These are phyloP conservation scores for Drosophila persimilis DNA, from an alignment of 1,140 invertebrate genomes.

Conservation along the genomic window DNA sequence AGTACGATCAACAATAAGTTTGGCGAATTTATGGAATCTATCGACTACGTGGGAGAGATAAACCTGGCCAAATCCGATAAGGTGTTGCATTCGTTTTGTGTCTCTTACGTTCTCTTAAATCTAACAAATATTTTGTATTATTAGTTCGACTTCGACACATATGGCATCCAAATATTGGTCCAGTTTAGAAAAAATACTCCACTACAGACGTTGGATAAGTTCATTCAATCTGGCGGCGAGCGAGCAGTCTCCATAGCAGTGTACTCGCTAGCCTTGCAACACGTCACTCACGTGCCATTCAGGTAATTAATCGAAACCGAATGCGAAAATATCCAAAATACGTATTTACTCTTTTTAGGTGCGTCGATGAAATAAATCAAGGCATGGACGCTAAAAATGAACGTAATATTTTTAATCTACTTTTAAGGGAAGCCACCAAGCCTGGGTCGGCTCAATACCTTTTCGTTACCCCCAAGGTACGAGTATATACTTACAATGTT, in stretches of 20 bases:
- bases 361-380: constrained; percentile 99
- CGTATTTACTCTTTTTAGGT: constrained; percentile 83
- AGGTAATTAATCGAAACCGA: constrained; percentile 75
- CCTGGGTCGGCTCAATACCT: constrained; percentile 93
- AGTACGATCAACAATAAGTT: constrained; percentile 88
- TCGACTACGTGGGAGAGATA: constrained; percentile 95
- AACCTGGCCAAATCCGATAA: constrained; percentile 82
- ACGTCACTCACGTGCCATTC: constrained; percentile 8
- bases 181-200: too few relatives aligned
- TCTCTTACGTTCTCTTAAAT: background rate
- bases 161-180: constrained; percentile 85
- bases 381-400: constrained; percentile 97
- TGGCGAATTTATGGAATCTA: constrained; percentile 86
- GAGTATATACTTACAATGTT: background rate
- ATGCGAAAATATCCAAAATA: background rate
- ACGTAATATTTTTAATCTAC: constrained; percentile 91
- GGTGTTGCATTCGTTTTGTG: constrained; percentile 31
- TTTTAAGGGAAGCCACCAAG: constrained; percentile 90
- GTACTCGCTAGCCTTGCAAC: too few relatives aligned
- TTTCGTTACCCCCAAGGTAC: constrained; percentile 95
- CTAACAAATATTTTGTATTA: constrained; percentile 35
- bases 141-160: constrained; percentile 92
- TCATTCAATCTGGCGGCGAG: constrained; percentile 97
- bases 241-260: constrained; percentile 95
- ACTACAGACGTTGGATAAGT: constrained; percentile 69